These are phyloP conservation scores for Palythoa caribaeorum DNA, from an alignment of 92 coral and sea anemone genomes.

Conservation along the genomic window DNA sequence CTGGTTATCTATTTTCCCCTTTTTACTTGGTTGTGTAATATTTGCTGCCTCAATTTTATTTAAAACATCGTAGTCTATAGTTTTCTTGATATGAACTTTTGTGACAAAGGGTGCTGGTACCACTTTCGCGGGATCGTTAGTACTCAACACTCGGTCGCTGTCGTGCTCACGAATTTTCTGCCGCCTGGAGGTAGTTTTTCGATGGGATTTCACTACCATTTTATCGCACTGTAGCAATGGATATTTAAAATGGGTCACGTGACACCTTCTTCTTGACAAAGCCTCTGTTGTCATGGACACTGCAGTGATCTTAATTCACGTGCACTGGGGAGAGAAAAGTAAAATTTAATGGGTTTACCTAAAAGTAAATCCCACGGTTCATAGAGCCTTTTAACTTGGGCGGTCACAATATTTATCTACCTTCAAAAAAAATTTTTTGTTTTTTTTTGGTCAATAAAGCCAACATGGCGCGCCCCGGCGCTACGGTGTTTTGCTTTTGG, in stretches of 20 bases:
- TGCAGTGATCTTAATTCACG: not conserved
- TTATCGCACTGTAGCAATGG: slow-evolving; percentile 54
- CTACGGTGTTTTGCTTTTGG: too few species aligned
- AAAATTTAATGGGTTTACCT: not conserved
- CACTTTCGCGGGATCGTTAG: slow-evolving; percentile 21
- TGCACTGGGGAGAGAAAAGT: slow-evolving; percentile 23
- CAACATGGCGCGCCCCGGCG: too few species aligned
- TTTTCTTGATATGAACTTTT: slow-evolving; percentile 77
- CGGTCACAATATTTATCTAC: too few species aligned
- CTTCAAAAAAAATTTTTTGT: too few species aligned
- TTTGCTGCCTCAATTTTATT: not conserved
- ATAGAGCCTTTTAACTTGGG: too few species aligned
- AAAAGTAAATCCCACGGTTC: too few species aligned
- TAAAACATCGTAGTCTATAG: not conserved
- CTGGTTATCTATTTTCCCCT: slow-evolving; percentile 10
- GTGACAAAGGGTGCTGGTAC: slow-evolving; percentile 67
- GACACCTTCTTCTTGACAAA: slow-evolving; percentile 54
- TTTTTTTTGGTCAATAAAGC: too few species aligned
- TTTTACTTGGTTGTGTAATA: not conserved
- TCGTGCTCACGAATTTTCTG: slow-evolving; percentile 51
- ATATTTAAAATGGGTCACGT: slow-evolving; percentile 36
- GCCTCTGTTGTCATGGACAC: slow-evolving; percentile 38
- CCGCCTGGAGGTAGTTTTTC: slow-evolving; percentile 11
- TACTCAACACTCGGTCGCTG: slow-evolving; percentile 10
- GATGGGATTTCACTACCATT: slow-evolving; percentile 53